phyloP scores from a whole-genome alignment of 64 coral and sea anemone species.

The Acropora tenuis region DNA sequence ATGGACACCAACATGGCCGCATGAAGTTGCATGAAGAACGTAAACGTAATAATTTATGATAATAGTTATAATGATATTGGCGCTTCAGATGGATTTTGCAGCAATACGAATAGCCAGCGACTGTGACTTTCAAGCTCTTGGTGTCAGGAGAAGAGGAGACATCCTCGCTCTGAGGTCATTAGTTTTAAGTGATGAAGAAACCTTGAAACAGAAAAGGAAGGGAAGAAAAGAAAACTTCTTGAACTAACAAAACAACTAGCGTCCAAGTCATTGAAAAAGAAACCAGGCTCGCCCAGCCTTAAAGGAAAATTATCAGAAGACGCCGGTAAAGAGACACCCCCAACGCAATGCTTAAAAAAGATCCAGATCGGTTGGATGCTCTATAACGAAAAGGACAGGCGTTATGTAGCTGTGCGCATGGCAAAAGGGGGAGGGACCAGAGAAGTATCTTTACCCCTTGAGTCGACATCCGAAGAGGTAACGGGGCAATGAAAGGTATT shows the following conservation, averaged over 20 bases:
- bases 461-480: background rate
- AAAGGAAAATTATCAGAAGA: background rate
- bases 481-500: background rate
- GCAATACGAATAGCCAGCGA: background rate
- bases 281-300: background rate
- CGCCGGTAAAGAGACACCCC: background rate
- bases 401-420: constrained; percentile 20
- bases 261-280: background rate
- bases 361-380: constrained; percentile 35
- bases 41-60: too few species aligned
- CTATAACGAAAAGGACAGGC: constrained; percentile 4
- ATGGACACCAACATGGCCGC: too few species aligned
- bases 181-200: background rate
- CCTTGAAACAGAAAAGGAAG: background rate
- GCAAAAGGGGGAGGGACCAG: constrained; percentile 25
- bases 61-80: too few species aligned
- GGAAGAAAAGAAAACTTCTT: background rate
- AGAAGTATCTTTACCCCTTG: constrained; percentile 7
- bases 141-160: background rate
- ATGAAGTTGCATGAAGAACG: too few species aligned
- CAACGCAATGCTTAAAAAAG: constrained; percentile 2
- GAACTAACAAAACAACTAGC: background rate
- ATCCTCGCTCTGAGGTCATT: background rate
- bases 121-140: background rate
- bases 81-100: background rate